Evolutionary conservation across 2,797 vertebrate genomes (phyloP).

Genomic region (Pterois miles): DNA sequence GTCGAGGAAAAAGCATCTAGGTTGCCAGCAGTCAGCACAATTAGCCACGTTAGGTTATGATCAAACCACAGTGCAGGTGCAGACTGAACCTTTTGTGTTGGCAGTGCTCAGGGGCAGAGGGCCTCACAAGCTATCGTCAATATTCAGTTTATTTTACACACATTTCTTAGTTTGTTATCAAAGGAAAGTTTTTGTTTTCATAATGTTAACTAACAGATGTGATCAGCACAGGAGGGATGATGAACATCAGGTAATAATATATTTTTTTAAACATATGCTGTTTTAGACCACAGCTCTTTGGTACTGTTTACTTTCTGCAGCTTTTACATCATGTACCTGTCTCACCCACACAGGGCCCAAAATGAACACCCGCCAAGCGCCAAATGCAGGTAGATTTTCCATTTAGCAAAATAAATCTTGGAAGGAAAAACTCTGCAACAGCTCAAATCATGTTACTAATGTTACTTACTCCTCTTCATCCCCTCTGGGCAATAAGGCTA

Average conservation of each 20-base stretch:
- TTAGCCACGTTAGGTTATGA: slow-evolving; percentile 59
- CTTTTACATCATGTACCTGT: slow-evolving; percentile 29
- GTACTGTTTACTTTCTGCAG: slow-evolving; percentile 13
- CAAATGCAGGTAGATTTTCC: no score
- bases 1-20: slow-evolving; percentile 30
- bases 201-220: neutral
- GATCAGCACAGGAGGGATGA: neutral
- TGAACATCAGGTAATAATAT: neutral
- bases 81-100: slow-evolving; percentile 33
- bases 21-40: slow-evolving; percentile 64
- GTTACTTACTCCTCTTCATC: no score
- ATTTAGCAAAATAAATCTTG: no score
- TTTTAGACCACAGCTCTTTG: neutral
- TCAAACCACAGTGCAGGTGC: slow-evolving; percentile 54
- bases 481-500: no score
- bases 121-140: neutral
- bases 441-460: no score
- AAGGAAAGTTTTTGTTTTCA: neutral
- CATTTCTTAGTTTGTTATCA: neutral
- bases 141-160: neutral
- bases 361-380: no score
- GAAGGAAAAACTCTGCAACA: no score
- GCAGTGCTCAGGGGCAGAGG: neutral
- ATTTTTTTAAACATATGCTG: neutral
- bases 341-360: slow-evolving; percentile 25